Evolutionary conservation across 2,797 vertebrate genomes (phyloP).

Genomic region (Emys orbicularis): DNA sequence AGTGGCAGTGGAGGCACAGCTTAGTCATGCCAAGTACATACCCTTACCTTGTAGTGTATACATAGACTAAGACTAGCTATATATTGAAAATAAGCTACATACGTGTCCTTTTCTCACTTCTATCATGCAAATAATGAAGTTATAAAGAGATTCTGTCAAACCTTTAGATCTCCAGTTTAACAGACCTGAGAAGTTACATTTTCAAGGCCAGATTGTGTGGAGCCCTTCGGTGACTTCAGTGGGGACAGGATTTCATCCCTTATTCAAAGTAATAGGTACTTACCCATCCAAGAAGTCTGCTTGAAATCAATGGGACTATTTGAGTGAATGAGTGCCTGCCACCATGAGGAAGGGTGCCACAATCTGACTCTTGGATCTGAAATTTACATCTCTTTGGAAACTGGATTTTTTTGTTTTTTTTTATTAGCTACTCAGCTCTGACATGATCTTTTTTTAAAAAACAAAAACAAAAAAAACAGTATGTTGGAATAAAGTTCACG

Average conservation of each 20-base stretch:
- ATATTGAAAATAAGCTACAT: not conserved
- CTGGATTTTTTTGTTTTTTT: not conserved
- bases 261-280: not conserved
- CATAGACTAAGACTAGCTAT: not conserved
- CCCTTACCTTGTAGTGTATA: not conserved
- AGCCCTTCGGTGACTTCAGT: not conserved
- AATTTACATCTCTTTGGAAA: slow-evolving; percentile 16
- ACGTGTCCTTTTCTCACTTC: not conserved
- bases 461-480: not conserved
- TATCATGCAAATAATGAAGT: not conserved
- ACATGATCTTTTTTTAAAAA: not conserved
- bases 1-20: not conserved
- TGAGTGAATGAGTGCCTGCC: not conserved
- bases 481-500: not conserved
- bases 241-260: slow-evolving; percentile 17
- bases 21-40: not conserved
- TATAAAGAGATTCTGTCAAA: not conserved
- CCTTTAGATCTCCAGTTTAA: not conserved
- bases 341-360: not conserved
- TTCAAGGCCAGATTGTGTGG: not conserved
- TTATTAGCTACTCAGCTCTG: slow-evolving; percentile 9
- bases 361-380: not conserved
- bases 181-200: not conserved
- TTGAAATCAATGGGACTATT: slow-evolving; percentile 21
- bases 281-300: not conserved